Evolutionary conservation across 2,888 invertebrate species (phyloP), one percentile per base, ranked within the genome.

Genomic region (Acrobasis suavella): DNA sequence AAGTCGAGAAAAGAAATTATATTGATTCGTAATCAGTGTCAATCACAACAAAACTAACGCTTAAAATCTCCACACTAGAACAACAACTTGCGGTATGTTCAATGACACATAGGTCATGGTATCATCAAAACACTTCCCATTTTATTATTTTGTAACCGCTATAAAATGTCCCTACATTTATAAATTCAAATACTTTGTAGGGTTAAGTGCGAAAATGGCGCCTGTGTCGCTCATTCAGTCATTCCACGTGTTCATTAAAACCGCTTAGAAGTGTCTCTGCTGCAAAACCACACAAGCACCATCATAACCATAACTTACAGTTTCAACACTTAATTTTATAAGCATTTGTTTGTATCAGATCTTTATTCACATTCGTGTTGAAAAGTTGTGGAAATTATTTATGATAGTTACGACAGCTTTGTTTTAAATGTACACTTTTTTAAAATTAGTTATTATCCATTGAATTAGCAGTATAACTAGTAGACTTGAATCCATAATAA

Each of bases 251-350:
- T 52, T 22, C 50, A 46, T 52, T 22, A 42, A 17, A 39, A 12
- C 52, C 60, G 39, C 52, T 60, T 60, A 60, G 39, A 60, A 52
- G 39, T 39, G 42, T 60, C 50, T 60, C 50, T 16, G 15, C 14
- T 9, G 14, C 3, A 42, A 12, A 52, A 60, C 60, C 42, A 46
- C 46, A n/a, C 46, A 5, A 46, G 46, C 14, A 60, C 22, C 22
- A 52, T 22, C 60, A 60, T 52, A 55, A n/a, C n/a, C 42, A 42
- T 12, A 58, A 58, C 39, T 46, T 56, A 42, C 38, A 12, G 15
- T 50, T 37, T 60, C 59, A 50, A 50, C 58, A 10, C 37, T n/a
- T 9, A n/a, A 22, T 9, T 58, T 58, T 49, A 37, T 49, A 17
- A 58, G 49, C 58, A 46, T 49, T 58, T 49, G 22, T 58, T 46